These are phyloP conservation scores for Leucopsar rothschildi DNA, from an alignment of 2,113 vertebrate species.

Conservation along the genomic window DNA sequence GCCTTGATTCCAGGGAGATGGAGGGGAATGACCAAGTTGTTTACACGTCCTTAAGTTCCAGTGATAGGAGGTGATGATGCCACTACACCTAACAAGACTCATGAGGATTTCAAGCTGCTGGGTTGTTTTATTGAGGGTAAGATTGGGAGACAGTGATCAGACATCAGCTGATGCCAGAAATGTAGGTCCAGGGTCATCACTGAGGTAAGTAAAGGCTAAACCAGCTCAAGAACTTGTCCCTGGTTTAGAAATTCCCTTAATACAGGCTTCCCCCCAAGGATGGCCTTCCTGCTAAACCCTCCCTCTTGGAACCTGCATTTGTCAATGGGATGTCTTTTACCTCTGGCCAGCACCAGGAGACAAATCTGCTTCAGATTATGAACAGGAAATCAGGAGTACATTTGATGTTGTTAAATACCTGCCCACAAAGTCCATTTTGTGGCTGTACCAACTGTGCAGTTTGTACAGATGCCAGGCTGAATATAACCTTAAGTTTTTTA, in stretches of 20 bases:
- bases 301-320: background rate
- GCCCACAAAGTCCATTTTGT: background rate
- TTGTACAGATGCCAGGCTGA: background rate
- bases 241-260: background rate
- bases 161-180: background rate
- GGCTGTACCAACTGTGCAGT: background rate
- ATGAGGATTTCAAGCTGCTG: background rate
- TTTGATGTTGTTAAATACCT: background rate
- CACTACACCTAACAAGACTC: background rate
- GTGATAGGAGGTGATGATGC: background rate
- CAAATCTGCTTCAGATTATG: background rate
- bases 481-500: background rate
- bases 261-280: background rate
- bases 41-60: background rate
- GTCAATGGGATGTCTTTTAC: background rate
- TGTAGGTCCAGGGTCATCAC: background rate
- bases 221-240: background rate
- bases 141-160: background rate
- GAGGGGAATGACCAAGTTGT: background rate
- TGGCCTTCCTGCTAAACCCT: background rate
- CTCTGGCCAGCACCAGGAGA: background rate
- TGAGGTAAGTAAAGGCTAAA: background rate
- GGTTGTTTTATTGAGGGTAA: background rate
- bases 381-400: background rate
- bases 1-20: background rate